Conservation (phyloP, 2,888 invertebrate species). For the Morpho achilles region DNA sequence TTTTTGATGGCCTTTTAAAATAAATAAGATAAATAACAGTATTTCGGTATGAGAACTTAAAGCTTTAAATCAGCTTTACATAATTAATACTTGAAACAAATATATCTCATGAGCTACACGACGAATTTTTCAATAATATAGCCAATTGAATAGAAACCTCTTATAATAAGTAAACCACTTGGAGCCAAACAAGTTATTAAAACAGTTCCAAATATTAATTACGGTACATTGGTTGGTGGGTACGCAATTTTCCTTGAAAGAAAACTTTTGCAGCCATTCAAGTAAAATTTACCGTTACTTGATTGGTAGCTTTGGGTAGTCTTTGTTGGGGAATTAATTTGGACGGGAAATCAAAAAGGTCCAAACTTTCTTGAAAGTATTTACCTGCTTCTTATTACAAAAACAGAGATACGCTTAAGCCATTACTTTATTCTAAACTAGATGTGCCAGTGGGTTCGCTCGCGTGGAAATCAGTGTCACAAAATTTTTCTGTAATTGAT, state of each 20-base stretch:
- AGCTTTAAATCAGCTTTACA: too few species aligned
- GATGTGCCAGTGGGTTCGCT: too few species aligned
- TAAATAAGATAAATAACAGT: too few species aligned
- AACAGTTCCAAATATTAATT: slow-evolving; percentile 32
- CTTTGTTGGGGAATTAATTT: slow-evolving; percentile 18
- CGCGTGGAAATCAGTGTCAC: too few species aligned
- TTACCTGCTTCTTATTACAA: not conserved
- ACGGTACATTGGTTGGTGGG: slow-evolving; percentile 30
- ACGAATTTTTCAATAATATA: slow-evolving; percentile 5
- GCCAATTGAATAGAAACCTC: slow-evolving; percentile 25
- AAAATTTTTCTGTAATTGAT: too few species aligned
- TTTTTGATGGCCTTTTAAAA: too few species aligned
- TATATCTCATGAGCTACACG: too few species aligned
- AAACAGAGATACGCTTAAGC: not conserved
- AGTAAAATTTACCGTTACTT: slow-evolving; percentile 29
- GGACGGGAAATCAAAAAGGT: slow-evolving; percentile 11
- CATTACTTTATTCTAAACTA: too few species aligned
- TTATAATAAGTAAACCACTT: slow-evolving; percentile 24
- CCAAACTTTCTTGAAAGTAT: slow-evolving; percentile 6
- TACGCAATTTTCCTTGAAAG: slow-evolving; percentile 27
- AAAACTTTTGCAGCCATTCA: slow-evolving; percentile 32
- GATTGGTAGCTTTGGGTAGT: slow-evolving; percentile 18
- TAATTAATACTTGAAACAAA: too few species aligned
- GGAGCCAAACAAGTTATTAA: slow-evolving; percentile 30
- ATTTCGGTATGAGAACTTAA: too few species aligned